Evolutionary conservation across 1,140 invertebrate genomes (phyloP).

Genomic region (Battus philenor): DNA sequence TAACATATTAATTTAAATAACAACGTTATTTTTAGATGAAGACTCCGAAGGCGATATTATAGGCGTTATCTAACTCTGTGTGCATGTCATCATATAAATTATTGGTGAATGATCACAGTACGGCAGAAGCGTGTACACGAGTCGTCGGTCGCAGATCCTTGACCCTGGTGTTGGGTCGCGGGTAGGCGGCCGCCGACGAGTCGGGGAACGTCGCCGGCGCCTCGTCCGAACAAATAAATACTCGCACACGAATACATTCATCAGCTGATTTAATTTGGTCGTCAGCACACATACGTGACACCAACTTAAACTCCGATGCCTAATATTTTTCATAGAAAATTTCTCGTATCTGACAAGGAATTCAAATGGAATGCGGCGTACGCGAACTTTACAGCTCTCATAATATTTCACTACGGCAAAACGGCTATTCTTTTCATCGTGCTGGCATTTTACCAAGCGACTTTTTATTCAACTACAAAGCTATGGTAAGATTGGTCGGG

Average conservation of each 20-base stretch:
- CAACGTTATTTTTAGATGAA: no score
- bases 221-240: slow-evolving; percentile 19
- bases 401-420: slow-evolving; percentile 48
- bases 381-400: slow-evolving; percentile 26
- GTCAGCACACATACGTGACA: neutral
- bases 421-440: slow-evolving; percentile 55
- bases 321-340: slow-evolving; percentile 6
- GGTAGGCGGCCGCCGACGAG: slow-evolving; percentile 2
- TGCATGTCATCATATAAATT: slow-evolving; percentile 5
- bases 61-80: neutral
- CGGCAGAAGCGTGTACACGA: slow-evolving; percentile 25
- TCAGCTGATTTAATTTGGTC: slow-evolving; percentile 1
- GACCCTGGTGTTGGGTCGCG: slow-evolving; percentile 35
- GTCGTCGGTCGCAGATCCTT: slow-evolving; percentile 31
- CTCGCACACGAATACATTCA: neutral
- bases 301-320: neutral
- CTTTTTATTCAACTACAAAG: slow-evolving; percentile 66
- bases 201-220: slow-evolving; percentile 31
- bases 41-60: no score
- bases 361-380: slow-evolving; percentile 14
- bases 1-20: no score
- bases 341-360: slow-evolving; percentile 4
- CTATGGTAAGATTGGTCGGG: slow-evolving; percentile 45
- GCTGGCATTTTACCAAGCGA: slow-evolving; percentile 64
- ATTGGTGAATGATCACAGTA: slow-evolving; percentile 21